Evolutionary conservation across 2,797 vertebrate species (phyloP).

Genomic region (Periparus ater): DNA sequence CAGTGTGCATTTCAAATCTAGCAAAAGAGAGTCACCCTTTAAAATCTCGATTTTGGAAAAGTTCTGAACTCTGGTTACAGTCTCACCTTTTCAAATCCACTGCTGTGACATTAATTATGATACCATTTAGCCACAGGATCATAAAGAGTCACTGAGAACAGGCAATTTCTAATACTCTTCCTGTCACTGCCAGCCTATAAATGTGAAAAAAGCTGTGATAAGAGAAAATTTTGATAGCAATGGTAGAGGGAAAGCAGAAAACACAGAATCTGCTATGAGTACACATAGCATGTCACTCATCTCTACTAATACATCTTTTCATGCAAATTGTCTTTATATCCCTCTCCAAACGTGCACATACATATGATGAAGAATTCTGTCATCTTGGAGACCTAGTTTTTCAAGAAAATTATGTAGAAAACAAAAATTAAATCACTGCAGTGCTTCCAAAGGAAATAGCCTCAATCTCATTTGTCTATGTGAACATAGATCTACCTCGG

Average conservation of each 20-base stretch:
- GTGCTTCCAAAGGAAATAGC: background rate
- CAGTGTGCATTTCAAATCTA: background rate
- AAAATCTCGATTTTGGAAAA: background rate
- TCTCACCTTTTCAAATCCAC: constrained; percentile 89
- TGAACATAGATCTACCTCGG: background rate
- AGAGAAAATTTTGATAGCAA: background rate
- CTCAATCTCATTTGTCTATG: background rate
- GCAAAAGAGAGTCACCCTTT: background rate
- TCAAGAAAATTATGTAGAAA: constrained; percentile 2
- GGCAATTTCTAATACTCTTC: constrained; percentile 89
- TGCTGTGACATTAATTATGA: constrained; percentile 90
- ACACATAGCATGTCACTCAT: background rate
- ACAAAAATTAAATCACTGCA: background rate
- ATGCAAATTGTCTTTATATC: background rate
- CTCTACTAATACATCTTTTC: background rate
- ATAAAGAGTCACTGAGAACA: constrained; percentile 90
- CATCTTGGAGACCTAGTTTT: background rate
- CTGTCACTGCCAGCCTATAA: constrained; percentile 86
- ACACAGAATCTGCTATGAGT: background rate
- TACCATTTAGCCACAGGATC: constrained; percentile 91
- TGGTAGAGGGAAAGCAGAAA: background rate
- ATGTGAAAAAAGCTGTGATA: background rate
- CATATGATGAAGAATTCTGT: background rate
- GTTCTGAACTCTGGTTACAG: background rate
- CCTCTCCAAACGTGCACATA: background rate